Percentiles rank a stretch among this genome's conserved stretches.
Evolutionary conservation across 2,797 vertebrate genomes (phyloP).

Genomic region (Labroides dimidiatus): DNA sequence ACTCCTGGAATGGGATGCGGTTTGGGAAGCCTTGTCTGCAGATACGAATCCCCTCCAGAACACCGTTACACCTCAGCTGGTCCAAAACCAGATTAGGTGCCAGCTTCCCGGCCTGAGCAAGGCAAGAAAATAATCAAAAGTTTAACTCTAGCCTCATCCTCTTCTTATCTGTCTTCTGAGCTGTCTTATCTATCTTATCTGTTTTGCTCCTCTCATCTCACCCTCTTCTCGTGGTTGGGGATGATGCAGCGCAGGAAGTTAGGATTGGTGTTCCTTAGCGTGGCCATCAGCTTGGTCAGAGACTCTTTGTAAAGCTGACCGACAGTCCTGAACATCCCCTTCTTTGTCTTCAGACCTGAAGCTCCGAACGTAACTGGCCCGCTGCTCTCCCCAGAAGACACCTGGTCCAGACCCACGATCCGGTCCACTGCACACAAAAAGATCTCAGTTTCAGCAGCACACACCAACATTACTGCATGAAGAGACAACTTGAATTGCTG

Average conservation of each 20-base stretch:
- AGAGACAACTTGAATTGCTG: slow-evolving; percentile 2
- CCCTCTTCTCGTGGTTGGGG: slow-evolving; percentile 94
- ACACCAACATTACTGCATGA: not conserved
- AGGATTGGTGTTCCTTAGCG: slow-evolving; percentile 93
- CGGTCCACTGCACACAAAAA: slow-evolving; percentile 86
- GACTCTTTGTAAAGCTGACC: slow-evolving; percentile 95
- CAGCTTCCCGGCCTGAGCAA: slow-evolving; percentile 86
- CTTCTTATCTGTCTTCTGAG: not conserved
- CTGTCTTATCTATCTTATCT: not conserved
- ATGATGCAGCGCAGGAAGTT: slow-evolving; percentile 95
- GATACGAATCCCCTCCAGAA: slow-evolving; percentile 94
- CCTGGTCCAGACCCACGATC: slow-evolving; percentile 92
- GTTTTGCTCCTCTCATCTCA: slow-evolving; percentile 61
- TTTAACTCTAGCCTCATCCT: not conserved
- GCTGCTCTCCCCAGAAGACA: slow-evolving; percentile 86
- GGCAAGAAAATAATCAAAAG: not conserved
- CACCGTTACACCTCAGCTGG: slow-evolving; percentile 92
- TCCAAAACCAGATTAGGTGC: slow-evolving; percentile 90
- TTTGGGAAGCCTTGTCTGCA: slow-evolving; percentile 95
- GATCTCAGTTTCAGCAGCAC: slow-evolving; percentile 23
- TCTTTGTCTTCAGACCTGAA: slow-evolving; percentile 89
- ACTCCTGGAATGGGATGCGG: slow-evolving; percentile 94
- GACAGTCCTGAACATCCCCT: slow-evolving; percentile 94
- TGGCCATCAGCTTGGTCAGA: slow-evolving; percentile 93
- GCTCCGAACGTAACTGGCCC: slow-evolving; percentile 85